Base-by-base conservation (phyloP, 2,797 vertebrate species). In the Poecilia velifera region DNA sequence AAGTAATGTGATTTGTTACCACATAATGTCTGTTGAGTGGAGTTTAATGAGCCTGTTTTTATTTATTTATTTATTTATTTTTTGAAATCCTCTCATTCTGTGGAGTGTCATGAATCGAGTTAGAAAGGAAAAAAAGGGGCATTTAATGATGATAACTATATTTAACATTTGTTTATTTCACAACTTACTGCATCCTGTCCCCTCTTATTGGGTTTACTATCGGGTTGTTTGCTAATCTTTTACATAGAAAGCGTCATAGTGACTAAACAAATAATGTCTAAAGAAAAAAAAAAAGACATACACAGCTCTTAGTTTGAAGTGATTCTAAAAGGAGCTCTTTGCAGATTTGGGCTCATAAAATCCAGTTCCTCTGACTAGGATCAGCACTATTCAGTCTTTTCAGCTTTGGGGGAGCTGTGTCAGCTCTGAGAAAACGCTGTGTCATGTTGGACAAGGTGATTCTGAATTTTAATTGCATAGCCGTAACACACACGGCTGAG, bases 1-100 rank as follows among this genome's bases (percentile, higher is more conserved):
- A 66, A 74, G 43, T 70, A 78, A 59, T 71, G 22, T 43, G 43
- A 68, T 72, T 51, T 76, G 51, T 79, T 51, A 1, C 62, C 74
- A 41, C 76, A 46, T 62, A 62, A 64, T 64, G 43, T 76, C 73
- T 62, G 70, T 39, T 78, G 73, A 57, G 47, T 79, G 73, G 36
- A 45, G 49, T 36, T 76, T 76, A 84, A 76, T 81, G 62, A 83
- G 80, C 43, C 62, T 36, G 12, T 72, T 25, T 55, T 31, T 31
- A 31, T 31, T 31, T 31, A 31, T 31, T 31, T 25, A 3, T 6
- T 43, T 18, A 28, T 13, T 41, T 72, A 57, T 16, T 57, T 6
- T 31, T 31, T 31, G 1, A 18, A 18, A 64, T 57, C n/a, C 25
- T 22, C 28, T 72, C 20, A 25, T 36, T 62, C 9, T 28, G n/a